Evolutionary conservation across 1,140 invertebrate species (phyloP), one percentile per base, ranked within the genome.

Genomic region (Drosophila watanabei): DNA sequence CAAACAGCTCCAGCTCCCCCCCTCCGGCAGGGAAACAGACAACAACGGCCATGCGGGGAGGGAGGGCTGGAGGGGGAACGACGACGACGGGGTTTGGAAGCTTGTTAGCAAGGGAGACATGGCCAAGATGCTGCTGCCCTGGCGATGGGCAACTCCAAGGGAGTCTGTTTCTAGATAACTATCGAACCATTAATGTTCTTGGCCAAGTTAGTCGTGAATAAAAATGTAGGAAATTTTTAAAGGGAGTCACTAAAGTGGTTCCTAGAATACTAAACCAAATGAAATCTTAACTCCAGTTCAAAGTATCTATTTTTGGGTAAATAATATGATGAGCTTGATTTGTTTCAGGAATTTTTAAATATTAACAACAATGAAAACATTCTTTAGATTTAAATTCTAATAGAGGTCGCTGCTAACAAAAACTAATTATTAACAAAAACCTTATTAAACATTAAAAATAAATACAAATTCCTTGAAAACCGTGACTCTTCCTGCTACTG

Each of bases 41-140:
- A 64, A 28, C 66, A 49, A 18, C 52, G 49, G 24, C 14, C 54
- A 39, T 20, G 37, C 24, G 76, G 20, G 20, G 48, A 30, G 30
- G 14, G 32, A 52, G 48, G 48, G 48, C 7, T 33, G 8, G 20
- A 37, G 32, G 20, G 51, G 48, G 48, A 20, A 11, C 32, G n/a
- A 5, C 28, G 18, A 13, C n/a, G 18, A 41, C 43, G n/a, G 48
- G 46, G 54, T 24, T 49, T 33, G 45, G 52, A 48, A 86, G 84
- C 83, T 86, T 87, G 83, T 87, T 86, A 86, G 83, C 83, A 82
- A 68, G 62, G 79, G 58, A 73, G 60, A 79, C 75, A 65, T 57
- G 75, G 60, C 48, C 62, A 72, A 80, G 76, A 80, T 72, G 76
- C 52, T 18, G 51, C 51, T 79, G 14, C 5, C 43, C 28, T 39